These are phyloP conservation scores for Ophiodon elongatus DNA, from an alignment of 2,113 vertebrate species.

Conservation along the genomic window DNA sequence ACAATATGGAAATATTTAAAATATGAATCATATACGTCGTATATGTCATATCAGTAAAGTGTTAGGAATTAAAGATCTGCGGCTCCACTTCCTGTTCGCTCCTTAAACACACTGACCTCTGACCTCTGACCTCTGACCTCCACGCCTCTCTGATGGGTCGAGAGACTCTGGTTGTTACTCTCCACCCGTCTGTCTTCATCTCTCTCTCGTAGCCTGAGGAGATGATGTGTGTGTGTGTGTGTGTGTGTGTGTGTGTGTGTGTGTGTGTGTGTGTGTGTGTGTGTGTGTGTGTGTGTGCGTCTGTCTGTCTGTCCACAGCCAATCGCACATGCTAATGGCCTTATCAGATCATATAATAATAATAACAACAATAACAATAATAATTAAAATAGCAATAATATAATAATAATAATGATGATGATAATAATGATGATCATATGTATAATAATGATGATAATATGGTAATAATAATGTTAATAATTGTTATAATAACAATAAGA, in stretches of 20 bases:
- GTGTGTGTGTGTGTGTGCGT: background rate
- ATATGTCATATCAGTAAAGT: background rate
- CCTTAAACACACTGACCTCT: constrained; percentile 38
- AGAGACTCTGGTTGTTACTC: background rate
- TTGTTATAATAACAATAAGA: background rate
- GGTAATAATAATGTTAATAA: background rate
- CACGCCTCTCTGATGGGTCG: background rate
- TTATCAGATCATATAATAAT: background rate
- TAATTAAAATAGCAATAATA: background rate
- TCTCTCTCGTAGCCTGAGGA: background rate
- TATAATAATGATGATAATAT: background rate
- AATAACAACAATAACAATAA: background rate
- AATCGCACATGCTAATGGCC: background rate
- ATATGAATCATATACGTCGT: background rate
- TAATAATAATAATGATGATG: background rate
- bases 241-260: background rate
- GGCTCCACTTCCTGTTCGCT: constrained; percentile 12
- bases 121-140: constrained; percentile 38
- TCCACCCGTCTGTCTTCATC: background rate
- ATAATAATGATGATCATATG: background rate
- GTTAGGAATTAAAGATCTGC: background rate
- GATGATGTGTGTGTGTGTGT: background rate
- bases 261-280: background rate
- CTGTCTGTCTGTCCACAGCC: background rate
- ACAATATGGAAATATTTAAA: background rate